phyloP scores from a whole-genome alignment of 2,888 invertebrate genomes.

The Gymnocheta viridis region DNA sequence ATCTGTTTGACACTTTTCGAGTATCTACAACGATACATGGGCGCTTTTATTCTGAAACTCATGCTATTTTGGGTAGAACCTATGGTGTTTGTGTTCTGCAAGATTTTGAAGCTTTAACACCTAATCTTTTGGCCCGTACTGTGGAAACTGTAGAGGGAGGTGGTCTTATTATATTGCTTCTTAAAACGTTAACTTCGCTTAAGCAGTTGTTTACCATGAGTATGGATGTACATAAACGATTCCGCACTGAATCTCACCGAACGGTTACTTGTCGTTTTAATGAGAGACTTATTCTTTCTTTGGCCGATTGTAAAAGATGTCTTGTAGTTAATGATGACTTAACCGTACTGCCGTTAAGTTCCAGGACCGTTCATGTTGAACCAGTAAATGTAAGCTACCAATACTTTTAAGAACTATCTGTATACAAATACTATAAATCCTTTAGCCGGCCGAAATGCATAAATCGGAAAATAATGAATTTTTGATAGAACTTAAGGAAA shows the following conservation, averaged over 20 bases:
- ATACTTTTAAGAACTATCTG: neutral
- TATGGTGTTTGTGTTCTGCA: conserved; percentile 97
- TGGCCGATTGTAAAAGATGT: conserved; percentile 93
- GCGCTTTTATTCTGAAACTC: conserved; percentile 98
- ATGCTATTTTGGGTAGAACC: conserved; percentile 98
- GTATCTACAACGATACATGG: conserved; percentile 98
- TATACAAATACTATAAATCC: neutral
- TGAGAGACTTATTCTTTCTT: conserved; percentile 95
- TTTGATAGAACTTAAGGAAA: conserved; percentile 89
- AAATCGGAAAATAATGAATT: conserved; percentile 83
- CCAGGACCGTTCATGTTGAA: conserved; percentile 91
- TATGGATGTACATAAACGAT: conserved; percentile 98
- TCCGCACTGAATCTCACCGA: conserved; percentile 95
- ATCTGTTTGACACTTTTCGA: conserved; percentile 97
- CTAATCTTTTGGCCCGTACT: conserved; percentile 97
- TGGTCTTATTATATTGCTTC: conserved; percentile 93
- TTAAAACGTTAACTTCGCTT: conserved; percentile 92
- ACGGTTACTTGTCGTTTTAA: conserved; percentile 97
- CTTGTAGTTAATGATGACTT: conserved; percentile 97
- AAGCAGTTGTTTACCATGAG: conserved; percentile 97
- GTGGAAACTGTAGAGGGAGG: conserved; percentile 99
- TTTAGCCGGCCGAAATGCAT: conserved; percentile 77
- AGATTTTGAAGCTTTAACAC: conserved; percentile 98
- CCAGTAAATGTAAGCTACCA: conserved; percentile 84
- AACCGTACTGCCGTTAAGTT: conserved; percentile 95